Conservation (phyloP, 2,797 vertebrate genomes). For the Cossypha niveicapilla region DNA sequence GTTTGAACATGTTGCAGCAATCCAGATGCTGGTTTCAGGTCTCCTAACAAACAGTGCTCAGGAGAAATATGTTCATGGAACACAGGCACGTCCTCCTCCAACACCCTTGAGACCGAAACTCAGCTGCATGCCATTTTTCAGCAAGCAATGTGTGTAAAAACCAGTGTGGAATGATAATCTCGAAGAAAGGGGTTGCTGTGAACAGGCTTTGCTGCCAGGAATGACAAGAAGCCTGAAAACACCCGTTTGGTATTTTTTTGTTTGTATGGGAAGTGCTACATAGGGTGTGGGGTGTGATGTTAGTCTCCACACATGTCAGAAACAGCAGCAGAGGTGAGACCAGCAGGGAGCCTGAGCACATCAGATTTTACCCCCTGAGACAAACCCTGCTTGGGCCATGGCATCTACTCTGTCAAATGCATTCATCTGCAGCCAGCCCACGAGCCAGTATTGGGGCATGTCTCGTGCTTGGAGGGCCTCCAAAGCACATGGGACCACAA, state of each 20-base stretch:
- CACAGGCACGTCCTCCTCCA: conserved; percentile 6
- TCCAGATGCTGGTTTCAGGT: conserved; percentile 16
- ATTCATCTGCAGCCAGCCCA: background rate
- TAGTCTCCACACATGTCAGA: background rate
- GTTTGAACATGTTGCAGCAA: conserved; percentile 53
- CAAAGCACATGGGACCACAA: background rate
- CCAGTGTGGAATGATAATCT: background rate
- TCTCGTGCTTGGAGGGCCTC: background rate
- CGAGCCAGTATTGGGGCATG: background rate
- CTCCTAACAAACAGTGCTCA: background rate
- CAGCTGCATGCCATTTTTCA: background rate
- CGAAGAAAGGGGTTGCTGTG: background rate
- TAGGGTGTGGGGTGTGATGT: background rate
- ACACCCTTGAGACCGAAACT: conserved; percentile 58
- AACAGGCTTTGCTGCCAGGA: background rate
- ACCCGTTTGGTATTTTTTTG: background rate
- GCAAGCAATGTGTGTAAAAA: background rate
- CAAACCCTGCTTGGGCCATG: background rate
- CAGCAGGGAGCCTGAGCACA: background rate
- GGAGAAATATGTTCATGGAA: background rate
- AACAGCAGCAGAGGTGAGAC: background rate
- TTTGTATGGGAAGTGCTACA: background rate
- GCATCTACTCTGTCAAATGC: background rate
- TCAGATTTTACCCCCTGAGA: background rate
- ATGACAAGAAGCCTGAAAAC: conserved; percentile 1